These are phyloP conservation scores for Neoniphon sammara DNA, from an alignment of 2,797 vertebrate genomes.

Conservation along the genomic window DNA sequence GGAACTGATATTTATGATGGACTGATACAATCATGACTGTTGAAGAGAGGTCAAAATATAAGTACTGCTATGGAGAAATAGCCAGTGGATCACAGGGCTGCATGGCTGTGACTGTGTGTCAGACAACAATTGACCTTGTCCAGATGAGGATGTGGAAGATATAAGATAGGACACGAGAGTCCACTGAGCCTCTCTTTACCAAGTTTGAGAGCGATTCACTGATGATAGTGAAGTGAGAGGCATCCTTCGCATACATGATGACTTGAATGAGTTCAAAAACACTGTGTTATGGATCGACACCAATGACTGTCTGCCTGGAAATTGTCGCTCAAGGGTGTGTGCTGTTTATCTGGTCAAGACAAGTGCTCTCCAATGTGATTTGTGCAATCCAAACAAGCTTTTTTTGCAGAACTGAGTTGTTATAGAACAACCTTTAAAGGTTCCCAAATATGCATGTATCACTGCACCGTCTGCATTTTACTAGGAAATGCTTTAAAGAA, in stretches of 20 bases:
- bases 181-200: neutral
- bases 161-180: neutral
- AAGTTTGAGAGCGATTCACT: neutral
- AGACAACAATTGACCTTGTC: neutral
- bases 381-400: neutral
- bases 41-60: too few species aligned
- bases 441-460: neutral
- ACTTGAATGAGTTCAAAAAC: too few species aligned
- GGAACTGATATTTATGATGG: too few species aligned
- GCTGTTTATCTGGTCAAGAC: slow-evolving; percentile 3
- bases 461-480: neutral
- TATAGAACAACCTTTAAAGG: neutral
- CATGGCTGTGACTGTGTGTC: neutral
- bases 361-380: neutral
- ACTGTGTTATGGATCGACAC: neutral
- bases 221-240: neutral
- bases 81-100: neutral
- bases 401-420: neutral
- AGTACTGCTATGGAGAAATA: neutral
- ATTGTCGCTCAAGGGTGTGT: neutral
- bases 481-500: slow-evolving; percentile 12
- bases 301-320: neutral
- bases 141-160: neutral
- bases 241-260: neutral
- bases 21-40: too few species aligned